Evolutionary conservation across 2,888 invertebrate species (phyloP), one percentile per base, ranked within the genome.

Genomic region (Megamerina dolium): DNA sequence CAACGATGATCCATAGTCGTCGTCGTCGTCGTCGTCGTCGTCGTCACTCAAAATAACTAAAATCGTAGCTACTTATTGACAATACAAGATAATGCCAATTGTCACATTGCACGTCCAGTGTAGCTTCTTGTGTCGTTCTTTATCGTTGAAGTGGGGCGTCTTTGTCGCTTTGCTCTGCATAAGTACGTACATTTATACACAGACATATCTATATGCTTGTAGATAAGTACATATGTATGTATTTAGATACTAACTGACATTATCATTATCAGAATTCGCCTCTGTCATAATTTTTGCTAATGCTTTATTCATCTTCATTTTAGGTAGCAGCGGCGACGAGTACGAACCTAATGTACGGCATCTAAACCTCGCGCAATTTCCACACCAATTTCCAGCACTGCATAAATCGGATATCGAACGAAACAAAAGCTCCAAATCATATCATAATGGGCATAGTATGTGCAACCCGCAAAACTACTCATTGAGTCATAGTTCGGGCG

Each of bases 311-410:
- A 23, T 8, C 23, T 55, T 51, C 40, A 45, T 74, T 72, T n/a
- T 70, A 78, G 79, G 79, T 70, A 77, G 76, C 58, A 77, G 77
- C 63, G 78, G 77, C 64, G 79, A 79, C 70, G 78, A 78, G 62
- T 73, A 75, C 70, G 77, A 77, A 58, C 64, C 73, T 5, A 48
- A 49, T 30, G 57, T 52, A 50, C 63, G 57, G 20, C 61, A 60
- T 38, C 61, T 45, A 53, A 55, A 37, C 48, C 55, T 49, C 52
- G 45, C 43, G 34, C 52, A 51, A 42, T 55, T 52, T 41, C 50
- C 49, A 9, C 50, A 52, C 46, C 37, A 21, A 66, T 38, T 44
- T 49, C 52, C 43, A 50, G 42, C 43, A 56, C 49, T 53, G 40
- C 34, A 46, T 45, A 39, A 50, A 40, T 10, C 40, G 35, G 21